Evolutionary conservation across 1,140 invertebrate genomes (phyloP).

Genomic region (Penaeus japonicus): DNA sequence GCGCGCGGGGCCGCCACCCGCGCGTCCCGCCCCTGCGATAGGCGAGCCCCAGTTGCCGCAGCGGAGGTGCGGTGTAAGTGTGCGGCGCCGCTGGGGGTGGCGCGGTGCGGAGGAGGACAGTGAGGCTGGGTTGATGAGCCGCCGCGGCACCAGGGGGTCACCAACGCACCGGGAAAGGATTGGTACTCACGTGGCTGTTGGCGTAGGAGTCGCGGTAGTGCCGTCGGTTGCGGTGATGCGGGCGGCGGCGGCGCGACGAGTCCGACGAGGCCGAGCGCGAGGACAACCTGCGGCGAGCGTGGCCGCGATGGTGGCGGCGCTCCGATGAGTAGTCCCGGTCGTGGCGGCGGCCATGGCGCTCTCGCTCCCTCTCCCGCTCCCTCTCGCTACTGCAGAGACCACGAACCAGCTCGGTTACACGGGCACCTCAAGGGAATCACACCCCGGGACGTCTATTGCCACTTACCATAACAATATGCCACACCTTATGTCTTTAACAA

Average conservation of each 20-base stretch:
- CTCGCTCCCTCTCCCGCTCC: not conserved
- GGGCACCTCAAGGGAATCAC: not conserved
- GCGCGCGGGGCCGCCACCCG: conserved; percentile 15
- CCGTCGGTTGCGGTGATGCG: conserved; percentile 26
- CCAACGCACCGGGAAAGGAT: conserved; percentile 14
- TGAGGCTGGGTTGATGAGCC: not conserved
- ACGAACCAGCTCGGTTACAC: not conserved
- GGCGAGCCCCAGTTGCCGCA: conserved; percentile 40
- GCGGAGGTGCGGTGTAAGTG: not conserved
- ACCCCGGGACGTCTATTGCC: conserved; percentile 13
- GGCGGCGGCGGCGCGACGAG: conserved; percentile 44
- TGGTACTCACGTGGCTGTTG: conserved; percentile 51
- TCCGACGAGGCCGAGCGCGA: conserved; percentile 42
- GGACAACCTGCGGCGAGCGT: conserved; percentile 19
- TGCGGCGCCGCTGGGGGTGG: not conserved
- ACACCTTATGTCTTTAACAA: not conserved
- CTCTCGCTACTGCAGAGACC: conserved; percentile 40
- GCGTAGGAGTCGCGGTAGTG: conserved; percentile 45
- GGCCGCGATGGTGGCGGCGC: conserved; percentile 33
- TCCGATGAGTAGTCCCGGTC: conserved; percentile 29
- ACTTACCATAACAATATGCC: too few relatives aligned
- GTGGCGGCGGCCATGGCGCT: conserved; percentile 21
- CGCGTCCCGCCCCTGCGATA: conserved; percentile 21
- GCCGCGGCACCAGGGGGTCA: not conserved
- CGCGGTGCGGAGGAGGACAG: not conserved